Evolutionary conservation across 2,797 vertebrate genomes (phyloP).

Genomic region (Pseudocheirus occidentalis): DNA sequence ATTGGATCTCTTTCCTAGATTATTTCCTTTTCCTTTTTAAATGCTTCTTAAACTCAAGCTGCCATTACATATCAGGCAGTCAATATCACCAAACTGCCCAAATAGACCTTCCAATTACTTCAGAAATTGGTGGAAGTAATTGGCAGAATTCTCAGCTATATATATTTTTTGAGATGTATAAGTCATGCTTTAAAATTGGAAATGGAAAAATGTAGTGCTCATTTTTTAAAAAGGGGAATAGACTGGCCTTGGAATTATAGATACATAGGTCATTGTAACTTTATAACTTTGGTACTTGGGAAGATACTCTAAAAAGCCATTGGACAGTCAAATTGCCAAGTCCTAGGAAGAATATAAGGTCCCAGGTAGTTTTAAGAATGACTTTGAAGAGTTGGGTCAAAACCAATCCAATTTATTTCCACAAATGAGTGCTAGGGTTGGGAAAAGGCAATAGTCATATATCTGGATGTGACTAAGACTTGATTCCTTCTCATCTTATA

Average conservation of each 20-base stretch:
- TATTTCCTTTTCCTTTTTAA: conserved; percentile 61
- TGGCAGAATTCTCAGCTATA: conserved; percentile 32
- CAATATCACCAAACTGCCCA: conserved; percentile 40
- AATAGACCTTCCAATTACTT: conserved; percentile 53
- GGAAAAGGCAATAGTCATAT: neutral
- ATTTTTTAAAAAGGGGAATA: conserved; percentile 41
- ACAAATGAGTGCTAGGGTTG: conserved; percentile 26
- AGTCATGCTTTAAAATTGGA: conserved; percentile 38
- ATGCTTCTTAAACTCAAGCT: conserved; percentile 62
- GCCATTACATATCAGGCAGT: conserved; percentile 57
- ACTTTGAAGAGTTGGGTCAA: conserved; percentile 32
- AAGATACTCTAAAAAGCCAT: conserved; percentile 25
- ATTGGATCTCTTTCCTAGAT: conserved; percentile 48
- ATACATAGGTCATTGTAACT: neutral
- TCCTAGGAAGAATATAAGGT: conserved; percentile 3
- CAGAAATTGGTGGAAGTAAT: conserved; percentile 53
- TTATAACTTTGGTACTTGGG: conserved; percentile 30
- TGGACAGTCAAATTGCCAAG: conserved; percentile 25
- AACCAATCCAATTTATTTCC: conserved; percentile 18
- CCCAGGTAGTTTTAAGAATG: conserved; percentile 44
- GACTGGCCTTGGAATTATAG: conserved; percentile 21
- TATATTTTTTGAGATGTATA: conserved; percentile 41
- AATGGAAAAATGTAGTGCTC: conserved; percentile 11
- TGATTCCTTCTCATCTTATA: conserved; percentile 38
- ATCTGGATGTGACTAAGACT: conserved; percentile 38